Evolutionary conservation across 2,888 invertebrate species (phyloP).

Genomic region (Cantharis lateralis): DNA sequence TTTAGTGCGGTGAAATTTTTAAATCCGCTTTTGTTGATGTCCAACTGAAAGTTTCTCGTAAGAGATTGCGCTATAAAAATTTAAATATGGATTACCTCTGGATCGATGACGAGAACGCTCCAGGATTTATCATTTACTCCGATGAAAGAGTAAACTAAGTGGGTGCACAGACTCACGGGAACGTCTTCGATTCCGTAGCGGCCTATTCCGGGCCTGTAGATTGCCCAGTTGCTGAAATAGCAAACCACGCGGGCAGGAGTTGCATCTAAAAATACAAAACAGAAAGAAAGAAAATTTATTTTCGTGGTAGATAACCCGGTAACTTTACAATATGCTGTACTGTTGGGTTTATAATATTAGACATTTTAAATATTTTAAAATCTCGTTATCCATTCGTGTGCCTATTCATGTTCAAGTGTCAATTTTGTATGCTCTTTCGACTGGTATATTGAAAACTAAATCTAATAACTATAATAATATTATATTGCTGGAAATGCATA

Average conservation of each 20-base stretch:
- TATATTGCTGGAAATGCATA: too few species aligned
- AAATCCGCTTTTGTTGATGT: conserved; percentile 76
- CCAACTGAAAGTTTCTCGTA: conserved; percentile 59
- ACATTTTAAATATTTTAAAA: too few species aligned
- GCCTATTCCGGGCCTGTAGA: conserved; percentile 81
- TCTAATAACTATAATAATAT: too few species aligned
- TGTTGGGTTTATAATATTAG: too few species aligned
- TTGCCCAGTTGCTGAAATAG: conserved; percentile 82
- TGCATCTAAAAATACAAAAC: conserved; percentile 21
- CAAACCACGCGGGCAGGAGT: conserved; percentile 59
- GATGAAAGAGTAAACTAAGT: conserved; percentile 86
- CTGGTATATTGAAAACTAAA: too few species aligned
- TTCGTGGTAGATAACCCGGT: too few species aligned
- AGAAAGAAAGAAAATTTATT: too few species aligned
- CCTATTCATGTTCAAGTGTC: too few species aligned
- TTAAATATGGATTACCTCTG: conserved; percentile 63
- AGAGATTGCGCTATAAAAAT: not conserved
- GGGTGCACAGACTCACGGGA: conserved; percentile 82
- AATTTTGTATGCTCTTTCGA: too few species aligned
- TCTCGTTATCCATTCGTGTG: too few species aligned
- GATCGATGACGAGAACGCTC: conserved; percentile 79
- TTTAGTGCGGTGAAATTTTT: conserved; percentile 77
- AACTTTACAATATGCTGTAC: too few species aligned
- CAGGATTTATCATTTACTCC: conserved; percentile 80
- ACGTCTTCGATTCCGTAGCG: conserved; percentile 84